Evolutionary conservation across 2,797 vertebrate genomes (phyloP), one percentile per base, ranked within the genome.

Genomic region (Benthosema pterotum): DNA sequence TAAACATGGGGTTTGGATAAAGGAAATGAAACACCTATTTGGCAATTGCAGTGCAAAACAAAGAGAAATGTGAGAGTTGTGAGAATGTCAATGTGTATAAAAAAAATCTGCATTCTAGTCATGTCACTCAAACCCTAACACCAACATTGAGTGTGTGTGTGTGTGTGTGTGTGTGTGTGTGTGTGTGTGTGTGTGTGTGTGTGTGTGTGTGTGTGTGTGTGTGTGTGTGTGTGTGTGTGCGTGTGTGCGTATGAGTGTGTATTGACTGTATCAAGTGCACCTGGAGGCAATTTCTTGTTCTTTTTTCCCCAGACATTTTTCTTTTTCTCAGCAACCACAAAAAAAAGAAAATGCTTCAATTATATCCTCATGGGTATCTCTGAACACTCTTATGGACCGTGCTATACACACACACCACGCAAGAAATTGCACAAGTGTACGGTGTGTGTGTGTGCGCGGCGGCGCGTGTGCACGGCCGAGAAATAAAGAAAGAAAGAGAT

Each of bases 211-310:
- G 42, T 18, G 54, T 45, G 17, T 43, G 42, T 43, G 54, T 43
- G 54, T 57, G 54, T 56, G 54, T 56, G 53, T 43, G 54, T 42
- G 15, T 16, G 54, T 42, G n/a, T 18, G 16, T 56, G 38, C 43
- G 38, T 43, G 54, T 56, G 53, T 43, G 54, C 18, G 15, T 72
- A 55, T 18, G 42, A 60, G 43, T 60, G 61, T 51, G 61, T 15
- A 18, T 16, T 51, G 59, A 65, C 54, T 74, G 43, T 50, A 63
- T 68, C 64, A 62, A 52, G 42, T 70, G 60, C 72, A 62, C 58
- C 18, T 63, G 19, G 13, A 22, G 57, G 51, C 50, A 49, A 72
- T 71, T 61, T 65, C 57, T 52, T 48, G 56, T 71, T 60, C 46
- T 22, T n/a, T n/a, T n/a, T n/a, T n/a, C n/a, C n/a, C n/a, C 19